Conservation (phyloP, 2,888 invertebrate species). For the Metalampra italica region DNA sequence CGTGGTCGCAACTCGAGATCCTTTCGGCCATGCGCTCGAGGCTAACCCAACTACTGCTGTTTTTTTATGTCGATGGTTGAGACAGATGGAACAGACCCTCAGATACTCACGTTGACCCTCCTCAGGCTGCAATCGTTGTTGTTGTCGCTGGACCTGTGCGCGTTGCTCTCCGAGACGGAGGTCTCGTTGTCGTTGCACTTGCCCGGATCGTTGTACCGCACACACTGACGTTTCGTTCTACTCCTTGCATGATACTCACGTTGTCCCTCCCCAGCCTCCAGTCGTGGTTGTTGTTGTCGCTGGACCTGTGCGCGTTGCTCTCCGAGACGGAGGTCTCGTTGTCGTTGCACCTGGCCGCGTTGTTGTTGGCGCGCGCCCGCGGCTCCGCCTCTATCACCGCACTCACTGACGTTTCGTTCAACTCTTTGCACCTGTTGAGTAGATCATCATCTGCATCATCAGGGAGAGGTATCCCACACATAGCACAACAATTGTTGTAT, state of each 20-base stretch:
- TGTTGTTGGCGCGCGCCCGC: conserved; percentile 40
- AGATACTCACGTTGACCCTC: conserved; percentile 51
- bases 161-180: conserved; percentile 52
- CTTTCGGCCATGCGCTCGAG: too few relatives aligned
- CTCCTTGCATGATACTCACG: conserved; percentile 62
- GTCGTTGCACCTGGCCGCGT: conserved; percentile 50
- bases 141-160: conserved; percentile 47
- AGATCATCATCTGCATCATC: conserved; percentile 1
- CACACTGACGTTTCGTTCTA: conserved; percentile 54
- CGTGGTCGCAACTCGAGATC: too few relatives aligned
- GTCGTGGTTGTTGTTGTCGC: conserved; percentile 61
- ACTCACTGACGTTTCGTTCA: conserved; percentile 55
- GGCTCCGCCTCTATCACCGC: conserved; percentile 37
- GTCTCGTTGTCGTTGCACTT: conserved; percentile 58
- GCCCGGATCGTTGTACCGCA: conserved; percentile 49
- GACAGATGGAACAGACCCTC: too few relatives aligned
- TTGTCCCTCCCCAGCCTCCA: conserved; percentile 51
- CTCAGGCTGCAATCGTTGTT: conserved; percentile 60
- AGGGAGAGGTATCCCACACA: too few relatives aligned
- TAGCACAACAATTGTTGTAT: too few relatives aligned
- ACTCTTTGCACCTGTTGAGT: conserved; percentile 53
- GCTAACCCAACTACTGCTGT: too few relatives aligned
- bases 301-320: conserved; percentile 42
- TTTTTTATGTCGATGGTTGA: too few relatives aligned
- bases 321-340: conserved; percentile 59